A percentile compares a stretch with the other conserved stretches of the same genome.
Conservation (phyloP, 2,888 invertebrate genomes). For the Acleris cristana region DNA sequence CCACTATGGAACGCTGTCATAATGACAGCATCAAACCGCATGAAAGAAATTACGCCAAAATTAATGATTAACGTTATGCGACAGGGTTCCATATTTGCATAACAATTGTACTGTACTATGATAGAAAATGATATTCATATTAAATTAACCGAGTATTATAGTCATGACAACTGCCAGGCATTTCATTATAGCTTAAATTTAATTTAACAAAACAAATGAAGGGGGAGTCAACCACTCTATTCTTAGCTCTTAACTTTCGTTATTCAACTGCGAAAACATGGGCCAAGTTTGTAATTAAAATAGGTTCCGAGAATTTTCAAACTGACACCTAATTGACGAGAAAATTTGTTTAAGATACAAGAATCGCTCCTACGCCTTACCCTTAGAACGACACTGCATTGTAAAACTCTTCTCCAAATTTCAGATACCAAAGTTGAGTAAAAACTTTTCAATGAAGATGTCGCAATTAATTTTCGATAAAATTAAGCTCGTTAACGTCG, state of each 20-base stretch:
- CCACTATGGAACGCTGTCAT: too few relatives aligned
- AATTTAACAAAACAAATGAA: too few relatives aligned
- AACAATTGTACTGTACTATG: too few relatives aligned
- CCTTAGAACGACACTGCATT: conserved; percentile 32
- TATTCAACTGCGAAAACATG: conserved; percentile 19
- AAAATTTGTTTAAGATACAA: conserved; percentile 32
- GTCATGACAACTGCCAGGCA: too few relatives aligned
- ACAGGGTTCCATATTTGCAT: too few relatives aligned
- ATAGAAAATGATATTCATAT: too few relatives aligned
- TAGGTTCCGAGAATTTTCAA: conserved; percentile 29
- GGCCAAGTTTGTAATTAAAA: conserved; percentile 31
- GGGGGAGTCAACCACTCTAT: neutral
- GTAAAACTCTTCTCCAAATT: conserved; percentile 37
- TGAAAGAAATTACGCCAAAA: too few relatives aligned
- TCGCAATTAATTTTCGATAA: conserved; percentile 42
- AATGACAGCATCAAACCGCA: too few relatives aligned
- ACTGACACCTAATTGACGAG: conserved; percentile 29
- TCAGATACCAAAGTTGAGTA: conserved; percentile 39
- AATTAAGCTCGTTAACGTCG: conserved; percentile 41
- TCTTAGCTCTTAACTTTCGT: neutral
- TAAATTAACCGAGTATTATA: too few relatives aligned
- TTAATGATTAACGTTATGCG: too few relatives aligned
- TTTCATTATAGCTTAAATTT: too few relatives aligned
- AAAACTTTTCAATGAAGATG: conserved; percentile 41
- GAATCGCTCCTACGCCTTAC: conserved; percentile 4